Conservation (phyloP, 2,113 vertebrate genomes). For the Dicentrarchus labrax region DNA sequence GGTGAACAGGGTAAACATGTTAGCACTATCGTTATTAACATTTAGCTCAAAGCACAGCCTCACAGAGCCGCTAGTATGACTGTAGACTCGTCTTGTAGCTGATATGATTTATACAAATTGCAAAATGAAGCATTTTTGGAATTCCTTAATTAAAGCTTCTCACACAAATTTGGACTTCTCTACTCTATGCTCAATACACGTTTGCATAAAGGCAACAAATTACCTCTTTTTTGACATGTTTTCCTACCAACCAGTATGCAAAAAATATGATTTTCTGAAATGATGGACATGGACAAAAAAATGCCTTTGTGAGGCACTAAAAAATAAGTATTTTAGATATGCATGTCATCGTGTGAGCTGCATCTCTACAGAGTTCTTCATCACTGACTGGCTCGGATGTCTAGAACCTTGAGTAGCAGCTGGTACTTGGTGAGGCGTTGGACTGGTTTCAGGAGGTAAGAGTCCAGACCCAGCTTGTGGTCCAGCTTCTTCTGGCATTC, state of each 20-base stretch:
- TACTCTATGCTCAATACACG: no score
- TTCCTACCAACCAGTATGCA: background rate
- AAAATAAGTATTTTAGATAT: background rate
- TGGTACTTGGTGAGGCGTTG: constrained; percentile 99
- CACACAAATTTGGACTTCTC: no score
- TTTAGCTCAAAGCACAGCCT: no score
- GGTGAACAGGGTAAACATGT: no score
- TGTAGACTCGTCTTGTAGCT: background rate
- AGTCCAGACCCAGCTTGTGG: constrained; percentile 95
- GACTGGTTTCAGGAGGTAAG: constrained; percentile 97
- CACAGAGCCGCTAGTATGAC: background rate
- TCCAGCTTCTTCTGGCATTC: constrained; percentile 95
- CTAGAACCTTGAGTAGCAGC: constrained; percentile 92
- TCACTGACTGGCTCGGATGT: constrained; percentile 7
- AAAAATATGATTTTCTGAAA: constrained; percentile 1
- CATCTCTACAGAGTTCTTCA: background rate
- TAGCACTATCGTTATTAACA: no score
- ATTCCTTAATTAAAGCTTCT: background rate
- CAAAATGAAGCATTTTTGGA: background rate
- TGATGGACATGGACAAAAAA: background rate
- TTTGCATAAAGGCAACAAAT: no score
- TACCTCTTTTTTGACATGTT: no score
- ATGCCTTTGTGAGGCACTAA: background rate
- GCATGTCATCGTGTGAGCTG: background rate
- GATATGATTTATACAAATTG: background rate